Base-by-base conservation (phyloP, 1,140 invertebrate genomes). In the Eriocheir sinensis region DNA sequence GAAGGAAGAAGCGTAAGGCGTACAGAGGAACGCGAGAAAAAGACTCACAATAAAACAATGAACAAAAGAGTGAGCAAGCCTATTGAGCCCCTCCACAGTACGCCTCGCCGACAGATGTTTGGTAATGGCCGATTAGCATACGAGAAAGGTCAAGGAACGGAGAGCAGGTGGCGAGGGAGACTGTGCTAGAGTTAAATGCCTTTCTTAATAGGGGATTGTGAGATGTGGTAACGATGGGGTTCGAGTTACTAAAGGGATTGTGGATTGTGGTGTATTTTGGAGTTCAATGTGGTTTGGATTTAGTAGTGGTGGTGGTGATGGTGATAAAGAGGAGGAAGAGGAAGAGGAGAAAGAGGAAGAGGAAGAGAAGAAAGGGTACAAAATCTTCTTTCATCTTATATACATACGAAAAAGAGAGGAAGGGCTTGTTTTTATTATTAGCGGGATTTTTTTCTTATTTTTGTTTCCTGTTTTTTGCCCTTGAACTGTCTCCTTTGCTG, bases 281-380 rank as follows among this genome's bases (percentile, higher is more conserved):
- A 32, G 85, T 32, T 21, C n/a, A 36, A 88, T 30, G 38, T n/a
- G 36, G 85, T 34, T n/a, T 34, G 85, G 38, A 88, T 30, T 34
- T 21, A 27, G 0, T 15, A 1, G 36, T 21, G 6, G 88, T 40
- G 88, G 2, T 3, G 0, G 88, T 40, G 88, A 44, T 38, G 53
- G 36, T 44, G 88, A 89, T 34, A 89, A 36, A 89, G 86, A 89
- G 40, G 44, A 40, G 44, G 6, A 89, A 36, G 44, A 40, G 44
- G 40, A 89, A 40, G 44, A 40, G 1, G 6, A 89, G 86, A 89
- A 3, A 89, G 88, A 89, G 88, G 53, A n/a, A 89, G 88, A 89
- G 88, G 53, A 44, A 40, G 88, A 89, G 88, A 89, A n/a, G 12
- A n/a, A 48, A 40, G 36, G 81, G 38, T 27, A 44, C 15, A 89